phyloP scores from a whole-genome alignment of 1,140 invertebrate genomes.

The Bombus consobrinus region DNA sequence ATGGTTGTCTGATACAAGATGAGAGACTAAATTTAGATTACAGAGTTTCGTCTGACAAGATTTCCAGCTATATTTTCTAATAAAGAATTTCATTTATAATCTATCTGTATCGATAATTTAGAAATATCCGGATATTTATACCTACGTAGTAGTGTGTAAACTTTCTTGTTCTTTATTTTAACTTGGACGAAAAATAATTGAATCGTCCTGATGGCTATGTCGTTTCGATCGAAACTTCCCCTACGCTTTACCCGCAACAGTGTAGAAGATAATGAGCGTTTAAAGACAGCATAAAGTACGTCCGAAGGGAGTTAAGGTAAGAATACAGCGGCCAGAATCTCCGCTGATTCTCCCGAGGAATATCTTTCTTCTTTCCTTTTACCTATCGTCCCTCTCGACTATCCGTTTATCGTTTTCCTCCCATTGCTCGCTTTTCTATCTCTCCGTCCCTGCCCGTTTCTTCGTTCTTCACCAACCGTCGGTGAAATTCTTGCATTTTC shows the following conservation, averaged over 20 bases:
- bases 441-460: not conserved
- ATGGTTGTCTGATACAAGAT: not conserved
- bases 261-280: constrained; percentile 42
- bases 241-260: constrained; percentile 1
- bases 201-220: constrained; percentile 9
- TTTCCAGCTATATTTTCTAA: too few relatives aligned
- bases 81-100: too few relatives aligned
- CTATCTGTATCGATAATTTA: too few relatives aligned
- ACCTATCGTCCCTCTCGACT: constrained; percentile 4
- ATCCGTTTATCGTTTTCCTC: not conserved
- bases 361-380: constrained; percentile 21
- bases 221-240: constrained; percentile 3
- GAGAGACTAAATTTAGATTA: not conserved
- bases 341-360: not conserved
- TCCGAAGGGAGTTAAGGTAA: constrained; percentile 28
- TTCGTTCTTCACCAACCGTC: not conserved
- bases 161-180: too few relatives aligned
- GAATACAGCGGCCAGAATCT: constrained; percentile 24
- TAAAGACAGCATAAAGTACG: constrained; percentile 37
- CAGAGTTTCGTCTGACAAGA: too few relatives aligned
- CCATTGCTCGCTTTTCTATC: not conserved
- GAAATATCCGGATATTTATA: too few relatives aligned
- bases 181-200: constrained; percentile 8
- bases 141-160: too few relatives aligned
- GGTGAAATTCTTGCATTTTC: constrained; percentile 77